A percentile compares a stretch with the other conserved stretches of the same genome.
Evolutionary conservation across 2,797 vertebrate species (phyloP).

Genomic region (Nannoperca obscura): DNA sequence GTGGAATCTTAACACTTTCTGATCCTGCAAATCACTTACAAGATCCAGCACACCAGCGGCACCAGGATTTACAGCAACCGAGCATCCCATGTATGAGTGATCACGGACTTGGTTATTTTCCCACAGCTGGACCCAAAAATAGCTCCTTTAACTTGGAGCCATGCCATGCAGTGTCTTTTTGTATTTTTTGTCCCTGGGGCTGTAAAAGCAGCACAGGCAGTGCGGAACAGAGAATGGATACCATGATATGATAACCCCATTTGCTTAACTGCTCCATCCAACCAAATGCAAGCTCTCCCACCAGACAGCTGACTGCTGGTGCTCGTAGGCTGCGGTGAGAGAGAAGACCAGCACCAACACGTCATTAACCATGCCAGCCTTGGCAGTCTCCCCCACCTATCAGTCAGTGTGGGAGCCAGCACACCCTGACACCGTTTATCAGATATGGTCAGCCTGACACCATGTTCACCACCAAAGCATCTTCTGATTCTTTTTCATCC

Average conservation of each 20-base stretch:
- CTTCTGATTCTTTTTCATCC: not conserved
- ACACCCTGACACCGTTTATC: constrained; percentile 49
- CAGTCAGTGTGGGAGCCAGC: constrained; percentile 33
- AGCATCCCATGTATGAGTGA: constrained; percentile 53
- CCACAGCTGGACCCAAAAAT: constrained; percentile 77
- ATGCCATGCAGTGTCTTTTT: constrained; percentile 48
- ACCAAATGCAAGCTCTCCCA: constrained; percentile 3
- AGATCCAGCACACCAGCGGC: constrained; percentile 22
- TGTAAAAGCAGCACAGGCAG: constrained; percentile 22
- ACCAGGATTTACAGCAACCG: constrained; percentile 40
- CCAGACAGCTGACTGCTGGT: not conserved
- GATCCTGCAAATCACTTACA: constrained; percentile 27
- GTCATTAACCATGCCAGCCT: constrained; percentile 4
- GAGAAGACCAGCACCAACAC: not conserved
- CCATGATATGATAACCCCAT: not conserved
- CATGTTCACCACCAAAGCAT: constrained; percentile 36
- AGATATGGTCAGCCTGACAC: constrained; percentile 68
- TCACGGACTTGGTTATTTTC: constrained; percentile 73
- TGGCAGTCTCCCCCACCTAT: constrained; percentile 16
- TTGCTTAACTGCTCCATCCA: not conserved
- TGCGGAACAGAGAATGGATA: constrained; percentile 19
- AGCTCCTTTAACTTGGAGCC: constrained; percentile 65
- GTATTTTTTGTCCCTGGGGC: constrained; percentile 34
- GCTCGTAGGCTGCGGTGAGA: not conserved
- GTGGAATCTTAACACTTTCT: constrained; percentile 11